These are phyloP conservation scores for Garrulus glandarius DNA, from an alignment of 2,797 vertebrate genomes.

Conservation along the genomic window DNA sequence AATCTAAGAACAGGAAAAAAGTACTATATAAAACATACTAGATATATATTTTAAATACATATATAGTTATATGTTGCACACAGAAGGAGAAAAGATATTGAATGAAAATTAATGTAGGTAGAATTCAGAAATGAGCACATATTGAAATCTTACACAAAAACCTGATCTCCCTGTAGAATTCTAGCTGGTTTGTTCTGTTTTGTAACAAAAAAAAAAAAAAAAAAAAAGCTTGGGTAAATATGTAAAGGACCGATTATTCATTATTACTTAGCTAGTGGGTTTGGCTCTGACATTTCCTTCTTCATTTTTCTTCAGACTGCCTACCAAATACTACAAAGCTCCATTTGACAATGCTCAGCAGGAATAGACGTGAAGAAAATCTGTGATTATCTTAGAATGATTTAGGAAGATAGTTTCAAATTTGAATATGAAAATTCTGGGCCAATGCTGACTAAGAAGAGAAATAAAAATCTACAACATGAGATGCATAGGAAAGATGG, in stretches of 20 bases:
- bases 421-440: not conserved
- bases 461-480: not conserved
- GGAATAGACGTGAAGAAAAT: not conserved
- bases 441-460: not conserved
- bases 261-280: not conserved
- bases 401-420: not conserved
- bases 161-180: not conserved
- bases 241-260: not conserved
- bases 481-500: not conserved
- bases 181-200: not conserved
- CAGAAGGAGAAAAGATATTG: not conserved
- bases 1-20: not conserved
- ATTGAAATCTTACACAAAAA: not conserved
- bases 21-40: not conserved
- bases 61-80: not conserved
- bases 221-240: not conserved
- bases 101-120: not conserved
- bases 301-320: not conserved
- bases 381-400: not conserved
- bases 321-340: not conserved
- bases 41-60: not conserved
- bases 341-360: not conserved
- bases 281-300: not conserved
- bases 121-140: not conserved
- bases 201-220: not conserved